phyloP scores from a whole-genome alignment of 1,140 invertebrate species.

The Halictus rubicundus region DNA sequence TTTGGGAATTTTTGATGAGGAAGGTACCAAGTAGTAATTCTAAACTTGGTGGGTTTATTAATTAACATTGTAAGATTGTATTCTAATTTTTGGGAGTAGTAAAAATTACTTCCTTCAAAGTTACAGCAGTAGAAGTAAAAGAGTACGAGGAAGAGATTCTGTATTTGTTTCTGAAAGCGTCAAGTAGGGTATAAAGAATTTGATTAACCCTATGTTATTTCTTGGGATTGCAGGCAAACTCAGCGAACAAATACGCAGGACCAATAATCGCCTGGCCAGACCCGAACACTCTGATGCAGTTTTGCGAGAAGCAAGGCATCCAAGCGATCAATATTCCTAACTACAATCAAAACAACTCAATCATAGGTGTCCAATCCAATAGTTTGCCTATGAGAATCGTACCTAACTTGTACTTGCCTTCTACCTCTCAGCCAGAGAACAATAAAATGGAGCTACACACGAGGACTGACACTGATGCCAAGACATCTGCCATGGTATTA shows the following conservation, averaged over 20 bases:
- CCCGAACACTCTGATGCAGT: conserved; percentile 73
- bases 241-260: conserved; percentile 72
- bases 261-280: conserved; percentile 75
- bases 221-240: conserved; percentile 65
- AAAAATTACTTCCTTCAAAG: too few species aligned
- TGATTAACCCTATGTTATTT: not conserved
- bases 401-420: conserved; percentile 71
- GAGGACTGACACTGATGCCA: conserved; percentile 54
- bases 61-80: too few species aligned
- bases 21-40: not conserved
- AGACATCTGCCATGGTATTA: conserved; percentile 43
- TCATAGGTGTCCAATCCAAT: conserved; percentile 72
- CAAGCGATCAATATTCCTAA: conserved; percentile 78
- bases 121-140: too few species aligned
- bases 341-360: conserved; percentile 74
- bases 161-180: too few species aligned
- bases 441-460: conserved; percentile 63
- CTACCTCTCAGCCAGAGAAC: conserved; percentile 65
- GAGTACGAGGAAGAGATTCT: too few species aligned
- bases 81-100: too few species aligned
- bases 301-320: conserved; percentile 75
- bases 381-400: conserved; percentile 73
- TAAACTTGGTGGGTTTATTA: too few species aligned
- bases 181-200: too few species aligned
- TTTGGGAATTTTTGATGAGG: not conserved